Evolutionary conservation across 2,113 vertebrate species (phyloP), one percentile per base, ranked within the genome.

Genomic region (Saccopteryx bilineata): DNA sequence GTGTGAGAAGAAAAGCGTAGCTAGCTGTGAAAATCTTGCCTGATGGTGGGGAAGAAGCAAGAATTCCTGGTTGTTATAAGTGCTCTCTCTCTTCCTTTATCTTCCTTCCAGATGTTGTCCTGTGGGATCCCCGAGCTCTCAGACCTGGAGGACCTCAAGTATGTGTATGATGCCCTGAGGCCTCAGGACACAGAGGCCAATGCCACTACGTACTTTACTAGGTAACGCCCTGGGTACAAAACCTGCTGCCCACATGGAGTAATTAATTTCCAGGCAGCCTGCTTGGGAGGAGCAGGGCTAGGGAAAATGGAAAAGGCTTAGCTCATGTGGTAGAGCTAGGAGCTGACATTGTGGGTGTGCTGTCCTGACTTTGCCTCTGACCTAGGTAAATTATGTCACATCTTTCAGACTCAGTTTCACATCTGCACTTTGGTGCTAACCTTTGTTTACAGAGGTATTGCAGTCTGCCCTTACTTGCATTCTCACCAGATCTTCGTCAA

Each of bases 61-160:
- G 33, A 60, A 19, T 60, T 88, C n/a, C 23, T 74, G 52, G 11
- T 39, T 33, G 46, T 78, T 68, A 61, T 0, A 74, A 33, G n/a
- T 2, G 4, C 28, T 14, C 23, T 75, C 19, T 76, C 54, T 74
- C 60, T 31, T 54, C 26, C 72, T 93, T 63, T 39, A 74, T 4
- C 63, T 48, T 84, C 69, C 60, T 75, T 65, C 61, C 84, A 99
- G 99, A 99, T 99, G 99, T 94, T 99, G 96, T 99, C 99, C 91
- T 99, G 99, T 95, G 99, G 99, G 50, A 99, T 99, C 94, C 99
- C 99, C 0, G 99, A 99, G 97, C 98, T 99, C 28, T 99, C 99
- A 0, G 99, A 99, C 91, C 98, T 99, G 50, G 99, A 99, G 52
- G 99, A 99, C 95, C 98, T 99, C 94, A 99, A 99, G 96, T 99